Evolutionary conservation across 1,140 invertebrate genomes (phyloP), one percentile per base, ranked within the genome.

Genomic region (Lordiphosa clarofinis): DNA sequence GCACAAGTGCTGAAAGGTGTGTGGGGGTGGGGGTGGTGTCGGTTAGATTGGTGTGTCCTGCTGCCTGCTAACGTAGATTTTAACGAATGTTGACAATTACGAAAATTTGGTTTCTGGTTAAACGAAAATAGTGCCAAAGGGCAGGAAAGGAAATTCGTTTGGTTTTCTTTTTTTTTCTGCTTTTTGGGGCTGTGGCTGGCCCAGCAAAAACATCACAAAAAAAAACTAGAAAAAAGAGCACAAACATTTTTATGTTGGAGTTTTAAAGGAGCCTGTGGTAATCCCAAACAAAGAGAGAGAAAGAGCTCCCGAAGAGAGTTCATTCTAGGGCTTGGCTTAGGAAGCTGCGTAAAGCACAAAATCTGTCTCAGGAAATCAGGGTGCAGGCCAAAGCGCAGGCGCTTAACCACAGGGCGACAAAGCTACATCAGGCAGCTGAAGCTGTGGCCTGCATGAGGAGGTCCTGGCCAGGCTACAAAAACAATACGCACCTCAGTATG

Each of bases 51-150:
- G 12, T 54, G 47, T 49, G 56, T 19, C 39, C 35, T 21, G 36
- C 36, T 52, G 43, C 75, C 66, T 82, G 67, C 76, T 72, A 69
- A 60, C 67, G 58, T 76, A 36, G 68, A 73, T 76, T 82, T 82
- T 84, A 82, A 82, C 78, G 69, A 82, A 78, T 82, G 78, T 78
- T 82, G 78, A 82, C 78, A 82, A 84, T 82, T 82, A 86, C 78
- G 68, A 82, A 78, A 82, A 82, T 82, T 82, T 84, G 78, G 68
- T 73, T 84, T 72, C 56, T 70, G 68, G 78, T 78, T 78, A 84
- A 63, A 78, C 46, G 63, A 56, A 28, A 73, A 75, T 61, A 37
- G 69, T 61, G 69, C 56, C 46, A 48, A 61, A 53, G 59, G 60
- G 54, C 33, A 56, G 52, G 15, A 46, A 39, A 33, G 48, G 39